Conservation (phyloP, 2,113 vertebrate species). For the Natator depressus region DNA sequence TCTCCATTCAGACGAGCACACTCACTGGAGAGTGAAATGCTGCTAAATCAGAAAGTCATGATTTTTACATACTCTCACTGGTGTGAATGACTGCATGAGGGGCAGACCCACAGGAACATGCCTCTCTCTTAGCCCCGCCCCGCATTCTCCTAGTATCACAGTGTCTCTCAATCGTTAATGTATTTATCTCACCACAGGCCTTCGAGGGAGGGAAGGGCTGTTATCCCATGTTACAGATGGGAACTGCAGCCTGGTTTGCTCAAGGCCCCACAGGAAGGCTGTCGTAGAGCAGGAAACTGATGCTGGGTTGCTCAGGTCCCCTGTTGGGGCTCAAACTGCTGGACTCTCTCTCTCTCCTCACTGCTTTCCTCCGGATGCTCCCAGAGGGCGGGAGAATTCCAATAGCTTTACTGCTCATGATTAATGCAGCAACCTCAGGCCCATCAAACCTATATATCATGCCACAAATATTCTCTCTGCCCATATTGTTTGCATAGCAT, state of each 20-base stretch:
- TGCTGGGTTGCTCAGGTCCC: not conserved
- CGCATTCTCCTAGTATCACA: not conserved
- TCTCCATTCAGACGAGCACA: no score
- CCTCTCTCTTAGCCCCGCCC: not conserved
- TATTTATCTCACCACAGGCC: not conserved
- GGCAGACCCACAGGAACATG: no score
- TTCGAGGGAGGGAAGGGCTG: not conserved
- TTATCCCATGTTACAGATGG: not conserved
- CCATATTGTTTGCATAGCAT: not conserved
- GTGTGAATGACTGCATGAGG: no score
- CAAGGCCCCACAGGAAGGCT: no score
- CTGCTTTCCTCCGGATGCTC: not conserved
- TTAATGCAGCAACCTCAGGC: fast-evolving
- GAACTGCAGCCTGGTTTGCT: not conserved
- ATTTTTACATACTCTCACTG: no score
- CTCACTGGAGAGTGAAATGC: no score
- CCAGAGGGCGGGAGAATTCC: not conserved
- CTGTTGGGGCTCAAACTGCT: not conserved
- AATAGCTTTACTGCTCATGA: not conserved
- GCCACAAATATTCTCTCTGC: fast-evolving
- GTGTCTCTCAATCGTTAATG: not conserved
- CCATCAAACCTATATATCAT: not conserved
- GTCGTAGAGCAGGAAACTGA: not conserved
- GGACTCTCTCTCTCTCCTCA: not conserved
- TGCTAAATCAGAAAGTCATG: no score